Conservation (phyloP, 2,888 invertebrate genomes). For the Antitype chi region DNA sequence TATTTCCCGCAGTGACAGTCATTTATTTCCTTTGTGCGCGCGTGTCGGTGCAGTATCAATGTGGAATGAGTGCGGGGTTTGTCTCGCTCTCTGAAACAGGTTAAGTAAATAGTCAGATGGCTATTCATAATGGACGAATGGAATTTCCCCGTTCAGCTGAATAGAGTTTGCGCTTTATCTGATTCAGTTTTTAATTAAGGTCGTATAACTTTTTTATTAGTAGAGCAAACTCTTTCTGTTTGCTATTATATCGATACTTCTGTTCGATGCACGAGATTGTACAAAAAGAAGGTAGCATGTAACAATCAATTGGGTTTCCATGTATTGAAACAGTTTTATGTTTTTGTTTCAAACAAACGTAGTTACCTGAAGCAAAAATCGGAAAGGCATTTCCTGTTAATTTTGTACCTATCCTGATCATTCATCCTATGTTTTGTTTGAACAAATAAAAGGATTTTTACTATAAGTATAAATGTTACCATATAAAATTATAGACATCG, state of each 20-base stretch:
- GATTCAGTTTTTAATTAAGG: slow-evolving; percentile 84
- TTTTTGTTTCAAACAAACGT: slow-evolving; percentile 20
- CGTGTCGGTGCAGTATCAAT: slow-evolving; percentile 72
- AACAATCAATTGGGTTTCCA: slow-evolving; percentile 24
- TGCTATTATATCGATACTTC: slow-evolving; percentile 43
- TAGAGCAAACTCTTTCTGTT: slow-evolving; percentile 38
- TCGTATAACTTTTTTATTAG: slow-evolving; percentile 65
- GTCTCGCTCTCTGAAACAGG: slow-evolving; percentile 81
- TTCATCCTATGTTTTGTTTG: background rate
- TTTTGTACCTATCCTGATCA: background rate
- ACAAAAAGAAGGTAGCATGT: slow-evolving; percentile 16
- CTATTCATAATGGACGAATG: slow-evolving; percentile 79
- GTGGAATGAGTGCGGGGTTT: slow-evolving; percentile 77
- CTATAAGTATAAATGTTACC: too few relatives aligned
- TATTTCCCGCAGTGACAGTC: slow-evolving; percentile 77
- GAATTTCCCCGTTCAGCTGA: slow-evolving; percentile 78
- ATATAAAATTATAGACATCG: too few relatives aligned
- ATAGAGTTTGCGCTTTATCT: slow-evolving; percentile 80
- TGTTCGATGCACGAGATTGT: slow-evolving; percentile 12
- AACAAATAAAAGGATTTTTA: background rate
- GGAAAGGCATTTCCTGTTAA: slow-evolving; percentile 9
- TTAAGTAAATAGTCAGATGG: slow-evolving; percentile 86
- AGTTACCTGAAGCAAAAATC: background rate
- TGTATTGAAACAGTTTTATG: slow-evolving; percentile 18
- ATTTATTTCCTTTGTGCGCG: slow-evolving; percentile 82